These are phyloP conservation scores for Catocala fraxini DNA, from an alignment of 2,888 invertebrate species.

Conservation along the genomic window DNA sequence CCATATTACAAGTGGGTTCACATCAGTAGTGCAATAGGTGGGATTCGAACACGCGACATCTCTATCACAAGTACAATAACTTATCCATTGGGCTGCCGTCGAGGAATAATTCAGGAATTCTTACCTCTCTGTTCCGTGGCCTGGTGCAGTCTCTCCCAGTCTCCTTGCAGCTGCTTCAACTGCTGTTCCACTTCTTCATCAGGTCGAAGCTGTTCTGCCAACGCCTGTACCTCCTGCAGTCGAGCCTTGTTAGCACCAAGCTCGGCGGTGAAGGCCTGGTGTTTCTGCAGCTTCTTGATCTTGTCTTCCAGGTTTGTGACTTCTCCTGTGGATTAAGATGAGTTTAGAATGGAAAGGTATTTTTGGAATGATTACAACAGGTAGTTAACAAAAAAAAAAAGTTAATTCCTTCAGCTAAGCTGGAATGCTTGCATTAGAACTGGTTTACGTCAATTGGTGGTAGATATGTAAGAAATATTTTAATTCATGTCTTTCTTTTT, in stretches of 20 bases:
- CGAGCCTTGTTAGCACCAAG: conserved; percentile 95
- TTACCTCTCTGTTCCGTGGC: conserved; percentile 88
- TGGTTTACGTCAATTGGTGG: no score
- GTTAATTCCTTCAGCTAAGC: no score
- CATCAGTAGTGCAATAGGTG: no score
- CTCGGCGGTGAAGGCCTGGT: conserved; percentile 98
- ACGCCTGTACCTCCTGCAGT: conserved; percentile 92
- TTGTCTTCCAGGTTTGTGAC: conserved; percentile 97
- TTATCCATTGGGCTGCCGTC: no score
- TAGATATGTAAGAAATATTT: no score
- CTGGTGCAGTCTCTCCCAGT: conserved; percentile 92
- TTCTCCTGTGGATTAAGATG: conserved; percentile 75
- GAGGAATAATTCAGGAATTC: neutral
- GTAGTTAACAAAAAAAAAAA: no score
- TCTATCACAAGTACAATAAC: no score
- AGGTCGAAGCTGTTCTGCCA: conserved; percentile 93
- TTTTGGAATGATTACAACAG: no score
- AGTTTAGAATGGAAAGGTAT: neutral
- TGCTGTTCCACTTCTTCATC: conserved; percentile 91
- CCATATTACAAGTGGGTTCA: no score
- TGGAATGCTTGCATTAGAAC: no score
- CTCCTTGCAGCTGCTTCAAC: conserved; percentile 90
- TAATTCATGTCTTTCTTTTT: no score
- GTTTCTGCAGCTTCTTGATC: conserved; percentile 97
- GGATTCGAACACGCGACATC: no score